Conservation (phyloP, 2,113 vertebrate genomes). For the Argyrosomus japonicus region DNA sequence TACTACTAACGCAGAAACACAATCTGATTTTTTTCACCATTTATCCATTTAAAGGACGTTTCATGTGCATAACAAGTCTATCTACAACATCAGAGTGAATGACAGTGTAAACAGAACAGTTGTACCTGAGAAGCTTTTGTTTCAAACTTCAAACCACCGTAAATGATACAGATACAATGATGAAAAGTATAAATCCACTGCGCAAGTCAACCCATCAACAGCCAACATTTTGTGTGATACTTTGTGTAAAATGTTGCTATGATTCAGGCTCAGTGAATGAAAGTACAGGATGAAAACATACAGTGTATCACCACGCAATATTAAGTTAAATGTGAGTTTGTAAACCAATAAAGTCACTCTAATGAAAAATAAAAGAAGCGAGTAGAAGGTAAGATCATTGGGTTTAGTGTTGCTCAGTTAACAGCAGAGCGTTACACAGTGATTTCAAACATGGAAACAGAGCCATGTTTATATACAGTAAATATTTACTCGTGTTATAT, state of each 20-base stretch:
- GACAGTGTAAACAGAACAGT: constrained; percentile 77
- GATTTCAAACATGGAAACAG: constrained; percentile 57
- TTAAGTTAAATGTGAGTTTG: constrained; percentile 35
- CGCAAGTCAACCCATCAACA: constrained; percentile 18
- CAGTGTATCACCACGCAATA: constrained; percentile 27
- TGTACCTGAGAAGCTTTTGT: constrained; percentile 82
- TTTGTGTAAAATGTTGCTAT: constrained; percentile 38
- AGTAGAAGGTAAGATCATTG: constrained; percentile 3
- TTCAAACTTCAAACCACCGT: constrained; percentile 58
- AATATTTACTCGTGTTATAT: constrained; percentile 27
- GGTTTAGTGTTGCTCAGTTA: constrained; percentile 54
- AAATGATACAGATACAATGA: constrained; percentile 51
- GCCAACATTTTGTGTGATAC: constrained; percentile 43
- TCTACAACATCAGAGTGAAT: constrained; percentile 70
- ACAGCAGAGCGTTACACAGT: constrained; percentile 69
- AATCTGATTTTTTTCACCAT: constrained; percentile 26
- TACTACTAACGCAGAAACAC: constrained; percentile 65
- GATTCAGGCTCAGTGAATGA: constrained; percentile 59
- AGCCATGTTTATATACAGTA: constrained; percentile 49
- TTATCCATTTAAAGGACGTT: constrained; percentile 57
- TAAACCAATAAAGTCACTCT: constrained; percentile 44
- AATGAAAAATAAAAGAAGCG: constrained; percentile 26
- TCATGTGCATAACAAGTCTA: constrained; percentile 71
- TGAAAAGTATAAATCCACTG: constrained; percentile 31
- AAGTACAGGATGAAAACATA: constrained; percentile 49